Conservation (phyloP, 2,113 vertebrate species). For the Erinaceus europaeus region DNA sequence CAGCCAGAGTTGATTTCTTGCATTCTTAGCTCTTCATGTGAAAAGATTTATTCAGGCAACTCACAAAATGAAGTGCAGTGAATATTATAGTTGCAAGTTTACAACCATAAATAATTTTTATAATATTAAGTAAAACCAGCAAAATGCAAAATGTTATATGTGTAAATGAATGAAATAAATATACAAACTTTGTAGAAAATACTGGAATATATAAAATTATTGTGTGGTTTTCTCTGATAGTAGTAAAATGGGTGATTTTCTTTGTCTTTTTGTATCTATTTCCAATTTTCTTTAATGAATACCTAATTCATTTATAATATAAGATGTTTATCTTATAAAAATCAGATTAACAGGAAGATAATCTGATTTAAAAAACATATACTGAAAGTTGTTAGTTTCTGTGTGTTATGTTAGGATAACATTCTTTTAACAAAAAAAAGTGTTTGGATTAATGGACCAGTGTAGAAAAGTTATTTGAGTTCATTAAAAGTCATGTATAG, state of each 20-base stretch:
- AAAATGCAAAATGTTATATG: neutral
- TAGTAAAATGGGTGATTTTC: conserved; percentile 30
- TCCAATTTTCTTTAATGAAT: conserved; percentile 48
- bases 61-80: neutral
- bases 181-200: conserved; percentile 8
- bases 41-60: neutral
- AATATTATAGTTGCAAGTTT: conserved; percentile 1
- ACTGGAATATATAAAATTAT: neutral
- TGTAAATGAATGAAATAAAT: neutral
- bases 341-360: conserved; percentile 43
- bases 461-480: conserved; percentile 21
- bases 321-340: conserved; percentile 58
- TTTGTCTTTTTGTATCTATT: conserved; percentile 6
- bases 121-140: neutral
- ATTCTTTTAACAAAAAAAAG: conserved; percentile 39
- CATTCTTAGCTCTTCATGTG: neutral
- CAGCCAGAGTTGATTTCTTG: neutral
- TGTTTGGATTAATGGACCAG: conserved; percentile 42
- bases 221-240: conserved; percentile 34
- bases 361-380: conserved; percentile 56
- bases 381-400: conserved; percentile 46
- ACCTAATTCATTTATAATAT: conserved; percentile 59
- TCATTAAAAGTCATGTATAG: conserved; percentile 13
- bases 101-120: conserved; percentile 1
- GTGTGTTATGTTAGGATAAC: conserved; percentile 37